Evolutionary conservation across 2,888 invertebrate genomes (phyloP).

Genomic region (Yponomeuta cagnagella): DNA sequence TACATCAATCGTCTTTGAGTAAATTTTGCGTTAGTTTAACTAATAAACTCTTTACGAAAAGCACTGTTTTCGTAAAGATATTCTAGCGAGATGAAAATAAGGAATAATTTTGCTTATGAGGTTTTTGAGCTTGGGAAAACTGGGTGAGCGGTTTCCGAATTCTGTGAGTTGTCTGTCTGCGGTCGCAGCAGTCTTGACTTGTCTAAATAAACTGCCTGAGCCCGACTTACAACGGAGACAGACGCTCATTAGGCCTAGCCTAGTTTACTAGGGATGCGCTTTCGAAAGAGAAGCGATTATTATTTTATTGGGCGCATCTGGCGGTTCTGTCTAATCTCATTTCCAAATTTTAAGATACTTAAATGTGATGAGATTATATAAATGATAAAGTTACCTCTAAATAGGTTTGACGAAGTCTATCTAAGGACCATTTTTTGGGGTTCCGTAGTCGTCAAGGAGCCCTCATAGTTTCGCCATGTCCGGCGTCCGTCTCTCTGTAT

Average conservation of each 20-base stretch:
- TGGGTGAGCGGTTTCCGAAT: constrained; percentile 38
- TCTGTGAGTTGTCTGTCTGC: constrained; percentile 46
- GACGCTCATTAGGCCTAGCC: constrained; percentile 32
- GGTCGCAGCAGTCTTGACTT: constrained; percentile 36
- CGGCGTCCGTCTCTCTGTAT: too few relatives aligned
- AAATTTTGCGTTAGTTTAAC: constrained; percentile 8
- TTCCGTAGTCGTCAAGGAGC: too few relatives aligned
- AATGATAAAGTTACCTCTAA: too few relatives aligned
- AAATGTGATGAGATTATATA: too few relatives aligned
- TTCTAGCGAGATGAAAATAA: neutral
- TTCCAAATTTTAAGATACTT: too few relatives aligned
- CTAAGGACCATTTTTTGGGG: too few relatives aligned
- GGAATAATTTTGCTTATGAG: neutral
- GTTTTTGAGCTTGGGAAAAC: neutral
- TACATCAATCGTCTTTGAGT: constrained; percentile 11
- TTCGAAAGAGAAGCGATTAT: too few relatives aligned
- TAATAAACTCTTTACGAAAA: neutral
- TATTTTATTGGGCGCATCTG: too few relatives aligned
- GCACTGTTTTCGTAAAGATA: neutral
- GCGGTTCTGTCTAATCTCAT: too few relatives aligned
- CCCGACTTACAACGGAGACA: constrained; percentile 36
- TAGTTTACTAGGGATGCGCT: neutral
- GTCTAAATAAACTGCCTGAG: constrained; percentile 50
- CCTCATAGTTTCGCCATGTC: too few relatives aligned
- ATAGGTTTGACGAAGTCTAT: too few relatives aligned